Evolutionary conservation across 2,113 vertebrate genomes (phyloP).

Genomic region (Neolamprologus ventralis): DNA sequence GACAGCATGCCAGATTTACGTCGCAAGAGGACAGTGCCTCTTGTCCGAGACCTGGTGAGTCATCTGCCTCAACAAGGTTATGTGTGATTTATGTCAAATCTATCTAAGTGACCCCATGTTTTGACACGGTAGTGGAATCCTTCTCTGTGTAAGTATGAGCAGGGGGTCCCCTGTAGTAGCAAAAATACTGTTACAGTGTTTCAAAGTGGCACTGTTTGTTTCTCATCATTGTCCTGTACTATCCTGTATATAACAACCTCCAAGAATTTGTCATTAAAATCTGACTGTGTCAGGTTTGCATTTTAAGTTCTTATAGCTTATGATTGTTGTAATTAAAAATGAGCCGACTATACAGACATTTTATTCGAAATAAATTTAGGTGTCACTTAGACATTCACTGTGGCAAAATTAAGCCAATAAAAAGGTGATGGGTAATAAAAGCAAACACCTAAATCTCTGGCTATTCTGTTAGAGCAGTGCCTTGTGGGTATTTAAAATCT

Average conservation of each 20-base stretch:
- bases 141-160: constrained; percentile 15
- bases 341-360: neutral
- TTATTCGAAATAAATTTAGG: neutral
- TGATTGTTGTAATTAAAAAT: neutral
- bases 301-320: neutral
- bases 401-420: neutral
- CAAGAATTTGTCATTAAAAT: neutral
- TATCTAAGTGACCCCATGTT: constrained; percentile 42
- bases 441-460: neutral
- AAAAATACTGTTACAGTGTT: neutral
- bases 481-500: constrained; percentile 2
- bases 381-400: neutral
- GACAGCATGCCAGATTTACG: constrained; percentile 99
- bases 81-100: constrained; percentile 64
- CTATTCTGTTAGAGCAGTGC: neutral
- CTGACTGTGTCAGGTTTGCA: neutral
- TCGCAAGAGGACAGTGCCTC: constrained; percentile 91
- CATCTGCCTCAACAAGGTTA: constrained; percentile 65
- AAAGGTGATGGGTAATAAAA: neutral
- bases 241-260: neutral
- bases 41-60: constrained; percentile 96
- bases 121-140: constrained; percentile 22
- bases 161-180: neutral
- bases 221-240: neutral
- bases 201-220: neutral